Evolutionary conservation across 2,113 vertebrate genomes (phyloP), one percentile per base, ranked within the genome.

Genomic region (Anarhynchus alexandrinus): DNA sequence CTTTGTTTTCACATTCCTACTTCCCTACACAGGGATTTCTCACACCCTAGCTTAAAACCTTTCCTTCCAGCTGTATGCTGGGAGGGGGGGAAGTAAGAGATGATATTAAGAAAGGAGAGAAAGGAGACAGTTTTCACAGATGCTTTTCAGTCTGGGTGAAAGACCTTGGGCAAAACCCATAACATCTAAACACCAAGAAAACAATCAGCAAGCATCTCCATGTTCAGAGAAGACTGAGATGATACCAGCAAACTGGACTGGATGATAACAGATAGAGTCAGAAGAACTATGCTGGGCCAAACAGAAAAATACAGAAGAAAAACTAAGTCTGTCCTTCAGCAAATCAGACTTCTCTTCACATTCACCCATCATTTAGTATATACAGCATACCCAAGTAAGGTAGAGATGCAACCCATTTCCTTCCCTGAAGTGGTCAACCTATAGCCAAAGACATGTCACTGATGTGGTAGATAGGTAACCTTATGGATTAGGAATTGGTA

Each of bases 21-120:
- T 72, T 74, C 12, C 22, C 23, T 67, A 72, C 30, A 22, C 4
- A 23, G 12, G 26, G 22, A 76, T 54, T 71, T 83, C 32, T 74
- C 40, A 43, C 19, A 49, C 5, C 6, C 19, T 30, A 12, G 3
- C 4, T 88, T 67, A 82, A 90, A 71, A 36, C 6, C 11, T 43
- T 43, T 49, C 52, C 51, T 71, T 78, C 36, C 57, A 88, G 10
- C 34, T 93, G 27, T 12, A 45, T 34, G 18, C 15, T 47, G 32
- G 40, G 34, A 13, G 11, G 5, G 4, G 4, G 5, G 13, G 5
- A 18, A 13, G 9, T 1, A 4, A 70, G n/a, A 57, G 21, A 43
- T 10, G 17, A 30, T 61, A 55, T 20, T 45, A 59, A 55, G n/a
- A 30, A 79, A 61, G 10, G 4, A 55, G 42, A 36, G n/a, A 30